These are phyloP conservation scores for Chaetophractus vellerosus DNA, from an alignment of 2,797 vertebrate species.

Conservation along the genomic window DNA sequence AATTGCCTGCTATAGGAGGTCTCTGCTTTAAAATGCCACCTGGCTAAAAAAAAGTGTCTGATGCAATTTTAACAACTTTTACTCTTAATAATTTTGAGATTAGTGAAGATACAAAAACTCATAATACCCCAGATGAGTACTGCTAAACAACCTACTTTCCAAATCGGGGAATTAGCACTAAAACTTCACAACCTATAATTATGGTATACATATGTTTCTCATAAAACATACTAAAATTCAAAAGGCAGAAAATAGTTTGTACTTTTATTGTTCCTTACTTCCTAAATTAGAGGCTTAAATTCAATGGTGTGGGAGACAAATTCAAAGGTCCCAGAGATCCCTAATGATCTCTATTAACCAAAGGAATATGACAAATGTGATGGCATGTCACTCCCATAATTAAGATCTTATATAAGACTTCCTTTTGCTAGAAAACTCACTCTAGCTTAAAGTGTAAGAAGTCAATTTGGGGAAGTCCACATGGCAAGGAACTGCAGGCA, in stretches of 20 bases:
- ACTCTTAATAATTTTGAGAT: neutral
- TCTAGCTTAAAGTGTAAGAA: neutral
- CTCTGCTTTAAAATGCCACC: slow-evolving; percentile 1
- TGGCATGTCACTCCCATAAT: neutral
- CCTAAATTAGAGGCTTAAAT: neutral
- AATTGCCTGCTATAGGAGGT: neutral
- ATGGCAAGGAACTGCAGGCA: neutral
- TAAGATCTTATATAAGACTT: neutral
- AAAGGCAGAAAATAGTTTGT: neutral
- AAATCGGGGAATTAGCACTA: neutral
- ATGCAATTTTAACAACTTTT: neutral
- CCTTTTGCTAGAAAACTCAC: neutral
- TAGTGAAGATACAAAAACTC: neutral
- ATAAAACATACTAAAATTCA: neutral
- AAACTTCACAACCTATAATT: neutral
- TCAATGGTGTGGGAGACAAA: neutral
- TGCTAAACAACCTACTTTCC: neutral
- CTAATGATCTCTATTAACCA: neutral
- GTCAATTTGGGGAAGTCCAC: neutral
- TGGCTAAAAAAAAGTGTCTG: slow-evolving; percentile 30
- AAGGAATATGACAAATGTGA: neutral
- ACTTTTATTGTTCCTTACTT: neutral
- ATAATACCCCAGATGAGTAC: neutral
- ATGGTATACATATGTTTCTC: neutral
- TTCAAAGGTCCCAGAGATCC: neutral